Base-by-base conservation (phyloP, 2,797 vertebrate species). In the Fratercula arctica region DNA sequence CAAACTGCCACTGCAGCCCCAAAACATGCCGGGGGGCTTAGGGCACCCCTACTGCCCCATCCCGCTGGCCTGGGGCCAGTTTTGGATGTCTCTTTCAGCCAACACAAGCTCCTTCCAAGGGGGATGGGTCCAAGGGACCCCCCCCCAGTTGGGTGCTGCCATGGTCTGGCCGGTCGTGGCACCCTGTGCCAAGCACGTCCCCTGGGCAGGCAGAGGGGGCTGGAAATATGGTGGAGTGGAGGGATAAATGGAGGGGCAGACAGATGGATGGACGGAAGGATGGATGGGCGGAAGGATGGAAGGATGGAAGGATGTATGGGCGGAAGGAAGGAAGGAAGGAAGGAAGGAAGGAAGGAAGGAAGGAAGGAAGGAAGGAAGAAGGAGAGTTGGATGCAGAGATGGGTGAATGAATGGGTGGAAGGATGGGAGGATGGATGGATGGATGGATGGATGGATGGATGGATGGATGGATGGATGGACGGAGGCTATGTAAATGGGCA, bases 401-500 rank as follows among this genome's bases (percentile, higher is more conserved):
- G 31, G 24, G 10, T 1, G 8, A 16, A 5, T 2, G 29, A 29
- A 11, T 1, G 23, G 39, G 4, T 1, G 31, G 13, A 35, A 1
- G 7, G 29, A 17, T 7, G n/a, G 33, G 3, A 1, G 16, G 24
- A 3, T 7, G 37, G 14, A 4, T 7, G 35, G 3, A 4, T 7
- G 35, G 3, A 39, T 0, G 26, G 17, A 25, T 6, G 26, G 35
- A 39, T 3, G 35, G 48, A 14, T 3, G 31, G n/a, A 35, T 6
- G 26, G 35, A 20, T 0, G 8, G 53, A 35, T 1, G 2, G 13
- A 21, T 0, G 3, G 78, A 23, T 1, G 21, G 46, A 23, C 3
- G 10, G 29, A 25, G 4, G 23, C 31, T 53, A 2, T n/a, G 35
- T 66, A 51, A 37, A 33, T 0, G 3, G 51, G 9, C 46, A 61